Percentiles rank a stretch among this genome's conserved stretches.
Evolutionary conservation across 2,797 vertebrate species (phyloP).

Genomic region (Acrossocheilus wenchowensis): DNA sequence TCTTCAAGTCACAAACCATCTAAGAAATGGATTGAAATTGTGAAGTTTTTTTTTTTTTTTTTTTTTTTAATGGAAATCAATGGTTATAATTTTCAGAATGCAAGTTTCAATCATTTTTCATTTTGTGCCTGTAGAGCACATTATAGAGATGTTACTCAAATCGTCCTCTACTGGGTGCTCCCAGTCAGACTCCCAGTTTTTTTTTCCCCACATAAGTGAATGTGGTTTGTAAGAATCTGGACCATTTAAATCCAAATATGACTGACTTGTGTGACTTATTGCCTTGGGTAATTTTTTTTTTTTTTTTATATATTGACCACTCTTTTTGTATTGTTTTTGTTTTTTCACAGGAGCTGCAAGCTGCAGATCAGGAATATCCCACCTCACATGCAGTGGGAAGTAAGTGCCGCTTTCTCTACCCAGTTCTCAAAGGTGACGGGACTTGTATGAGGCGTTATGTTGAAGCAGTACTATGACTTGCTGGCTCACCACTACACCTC

Average conservation of each 20-base stretch:
- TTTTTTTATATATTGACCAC: neutral
- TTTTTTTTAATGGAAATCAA: neutral
- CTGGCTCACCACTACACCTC: neutral
- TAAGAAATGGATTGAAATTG: neutral
- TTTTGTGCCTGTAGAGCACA: neutral
- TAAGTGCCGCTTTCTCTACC: slow-evolving; percentile 70
- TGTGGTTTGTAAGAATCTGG: neutral
- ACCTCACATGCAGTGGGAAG: slow-evolving; percentile 97
- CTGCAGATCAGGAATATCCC: slow-evolving; percentile 97
- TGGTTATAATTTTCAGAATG: neutral
- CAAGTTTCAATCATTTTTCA: neutral
- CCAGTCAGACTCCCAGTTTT: neutral
- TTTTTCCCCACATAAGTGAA: neutral
- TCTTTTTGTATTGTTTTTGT: no score
- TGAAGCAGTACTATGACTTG: neutral
- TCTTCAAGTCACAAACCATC: neutral
- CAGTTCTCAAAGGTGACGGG: neutral
- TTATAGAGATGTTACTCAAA: neutral
- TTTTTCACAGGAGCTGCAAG: slow-evolving; percentile 87
- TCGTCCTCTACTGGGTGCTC: no score
- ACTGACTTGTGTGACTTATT: neutral
- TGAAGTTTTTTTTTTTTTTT: neutral
- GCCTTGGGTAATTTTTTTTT: neutral
- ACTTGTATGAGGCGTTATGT: neutral
- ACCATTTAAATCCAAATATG: neutral